phyloP scores from a whole-genome alignment of 2,888 invertebrate genomes.

The Macropis europaea region DNA sequence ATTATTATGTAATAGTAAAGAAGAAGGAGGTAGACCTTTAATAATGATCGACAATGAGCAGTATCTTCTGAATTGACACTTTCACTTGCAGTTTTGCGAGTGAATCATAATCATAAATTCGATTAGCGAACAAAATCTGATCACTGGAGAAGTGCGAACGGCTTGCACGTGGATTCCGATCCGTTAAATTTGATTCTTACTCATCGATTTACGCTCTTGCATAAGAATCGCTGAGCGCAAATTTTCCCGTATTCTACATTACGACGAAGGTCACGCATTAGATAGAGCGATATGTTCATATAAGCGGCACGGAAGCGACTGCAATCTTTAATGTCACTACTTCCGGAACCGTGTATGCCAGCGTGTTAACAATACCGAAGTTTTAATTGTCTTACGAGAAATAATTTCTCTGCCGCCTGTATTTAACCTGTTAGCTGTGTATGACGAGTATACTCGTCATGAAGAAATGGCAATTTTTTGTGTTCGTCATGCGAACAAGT shows the following conservation, averaged over 20 bases:
- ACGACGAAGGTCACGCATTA: constrained; percentile 40
- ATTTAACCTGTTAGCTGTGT: no score
- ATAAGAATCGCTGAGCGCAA: constrained; percentile 3
- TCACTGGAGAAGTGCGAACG: not conserved
- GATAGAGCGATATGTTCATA: constrained; percentile 23
- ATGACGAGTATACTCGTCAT: no score
- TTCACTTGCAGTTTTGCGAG: not conserved
- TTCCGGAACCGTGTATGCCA: constrained; percentile 40
- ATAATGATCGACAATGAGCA: no score
- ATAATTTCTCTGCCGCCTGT: not conserved
- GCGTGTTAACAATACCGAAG: not conserved
- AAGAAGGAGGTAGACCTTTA: no score
- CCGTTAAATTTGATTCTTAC: not conserved
- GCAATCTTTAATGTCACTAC: constrained; percentile 59
- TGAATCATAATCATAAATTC: not conserved
- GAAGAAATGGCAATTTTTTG: no score
- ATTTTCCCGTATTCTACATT: constrained; percentile 11
- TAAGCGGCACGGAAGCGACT: constrained; percentile 41
- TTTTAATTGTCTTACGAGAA: not conserved
- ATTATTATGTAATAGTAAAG: no score
- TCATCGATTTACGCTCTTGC: constrained; percentile 5
- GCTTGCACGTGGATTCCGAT: not conserved
- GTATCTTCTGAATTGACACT: not conserved
- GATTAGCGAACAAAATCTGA: constrained; percentile 5
- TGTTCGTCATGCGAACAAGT: no score